These are phyloP conservation scores for Trichoplusia ni DNA, from an alignment of 1,140 invertebrate genomes.

Conservation along the genomic window DNA sequence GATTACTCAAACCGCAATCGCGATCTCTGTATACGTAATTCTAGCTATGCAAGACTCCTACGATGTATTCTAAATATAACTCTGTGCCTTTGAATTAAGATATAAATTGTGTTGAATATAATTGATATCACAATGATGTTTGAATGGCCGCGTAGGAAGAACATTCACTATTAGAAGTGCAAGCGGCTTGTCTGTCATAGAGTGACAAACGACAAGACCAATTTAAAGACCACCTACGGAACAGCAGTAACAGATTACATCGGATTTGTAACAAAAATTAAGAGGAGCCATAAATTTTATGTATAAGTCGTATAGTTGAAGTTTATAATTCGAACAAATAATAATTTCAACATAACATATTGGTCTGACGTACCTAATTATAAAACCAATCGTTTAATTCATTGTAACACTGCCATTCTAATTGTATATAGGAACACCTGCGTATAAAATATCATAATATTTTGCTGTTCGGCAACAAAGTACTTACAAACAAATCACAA, in stretches of 20 bases:
- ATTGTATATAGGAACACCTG: no score
- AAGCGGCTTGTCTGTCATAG: constrained; percentile 32
- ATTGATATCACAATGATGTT: constrained; percentile 26
- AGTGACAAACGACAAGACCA: constrained; percentile 40
- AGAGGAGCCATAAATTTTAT: not conserved
- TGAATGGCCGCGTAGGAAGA: constrained; percentile 37
- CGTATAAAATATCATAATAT: no score
- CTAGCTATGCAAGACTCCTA: constrained; percentile 32
- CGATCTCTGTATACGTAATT: constrained; percentile 49
- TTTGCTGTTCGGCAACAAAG: no score
- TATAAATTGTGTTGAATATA: not conserved
- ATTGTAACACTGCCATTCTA: no score
- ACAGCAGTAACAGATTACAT: not conserved
- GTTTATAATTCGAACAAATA: no score
- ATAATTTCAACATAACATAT: no score
- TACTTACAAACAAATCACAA: no score
- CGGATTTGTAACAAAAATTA: constrained; percentile 13
- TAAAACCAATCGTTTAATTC: no score
- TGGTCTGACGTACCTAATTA: not conserved
- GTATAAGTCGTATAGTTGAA: no score
- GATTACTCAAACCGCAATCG: constrained; percentile 61
- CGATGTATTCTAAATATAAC: constrained; percentile 7
- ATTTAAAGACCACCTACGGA: constrained; percentile 35
- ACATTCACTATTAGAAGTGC: constrained; percentile 31
- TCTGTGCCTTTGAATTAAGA: constrained; percentile 17